These are phyloP conservation scores for Drosophila paranaensis DNA, from an alignment of 2,888 invertebrate species.

Conservation along the genomic window DNA sequence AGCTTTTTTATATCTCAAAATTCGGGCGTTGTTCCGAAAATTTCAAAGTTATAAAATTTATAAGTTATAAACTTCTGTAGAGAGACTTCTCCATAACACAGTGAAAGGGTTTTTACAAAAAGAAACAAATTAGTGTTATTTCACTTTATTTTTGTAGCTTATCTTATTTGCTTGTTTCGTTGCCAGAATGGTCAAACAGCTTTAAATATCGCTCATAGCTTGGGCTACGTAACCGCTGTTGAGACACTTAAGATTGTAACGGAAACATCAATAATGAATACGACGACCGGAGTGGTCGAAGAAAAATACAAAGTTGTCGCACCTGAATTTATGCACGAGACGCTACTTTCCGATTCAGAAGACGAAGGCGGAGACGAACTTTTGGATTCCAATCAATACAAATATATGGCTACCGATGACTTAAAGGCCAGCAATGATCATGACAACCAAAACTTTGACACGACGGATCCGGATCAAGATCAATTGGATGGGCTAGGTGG, in stretches of 20 bases:
- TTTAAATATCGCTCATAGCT: constrained; percentile 96
- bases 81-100: neutral
- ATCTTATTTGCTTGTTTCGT: neutral
- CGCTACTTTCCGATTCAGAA: constrained; percentile 99
- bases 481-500: constrained; percentile 67
- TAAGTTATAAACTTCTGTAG: neutral
- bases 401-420: constrained; percentile 93
- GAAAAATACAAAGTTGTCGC: constrained; percentile 99
- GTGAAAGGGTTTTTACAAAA: neutral
- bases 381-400: constrained; percentile 88
- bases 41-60: constrained; percentile 13
- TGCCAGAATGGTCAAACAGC: constrained; percentile 97
- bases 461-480: constrained; percentile 87
- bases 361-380: constrained; percentile 95
- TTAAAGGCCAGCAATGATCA: constrained; percentile 89
- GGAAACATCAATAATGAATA: constrained; percentile 89
- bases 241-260: constrained; percentile 97
- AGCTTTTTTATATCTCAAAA: constrained; percentile 1
- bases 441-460: constrained; percentile 90
- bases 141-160: neutral
- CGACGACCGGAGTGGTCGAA: constrained; percentile 86
- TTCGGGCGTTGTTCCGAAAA: constrained; percentile 28
- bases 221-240: constrained; percentile 99
- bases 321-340: constrained; percentile 99
- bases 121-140: neutral